These are phyloP conservation scores for Lasioglossum pauxillum DNA, from an alignment of 2,888 invertebrate species.

Conservation along the genomic window DNA sequence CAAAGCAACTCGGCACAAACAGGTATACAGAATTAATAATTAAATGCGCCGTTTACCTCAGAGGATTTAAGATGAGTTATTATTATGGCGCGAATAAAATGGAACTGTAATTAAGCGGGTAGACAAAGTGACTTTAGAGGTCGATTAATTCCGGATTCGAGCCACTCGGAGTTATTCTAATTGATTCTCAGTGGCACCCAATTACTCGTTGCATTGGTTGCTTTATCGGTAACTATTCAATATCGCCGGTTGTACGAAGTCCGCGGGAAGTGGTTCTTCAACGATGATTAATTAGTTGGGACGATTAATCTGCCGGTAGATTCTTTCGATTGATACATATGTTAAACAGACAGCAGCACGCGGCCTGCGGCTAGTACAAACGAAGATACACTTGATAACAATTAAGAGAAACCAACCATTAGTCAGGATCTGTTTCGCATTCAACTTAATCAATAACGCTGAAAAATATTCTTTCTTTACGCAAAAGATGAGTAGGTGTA, in stretches of 20 bases:
- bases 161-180: slow-evolving; percentile 49
- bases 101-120: slow-evolving; percentile 38
- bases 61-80: slow-evolving; percentile 33
- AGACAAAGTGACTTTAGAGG: slow-evolving; percentile 33
- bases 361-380: not conserved
- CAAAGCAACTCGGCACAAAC: not conserved
- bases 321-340: slow-evolving; percentile 28
- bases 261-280: slow-evolving; percentile 21
- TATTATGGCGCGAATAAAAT: slow-evolving; percentile 35
- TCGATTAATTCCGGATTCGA: slow-evolving; percentile 53
- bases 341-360: slow-evolving; percentile 4
- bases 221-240: slow-evolving; percentile 37
- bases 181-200: slow-evolving; percentile 47
- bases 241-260: slow-evolving; percentile 17
- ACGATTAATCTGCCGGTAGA: slow-evolving; percentile 29
- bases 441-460: not conserved
- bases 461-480: not conserved
- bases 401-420: not conserved
- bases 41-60: slow-evolving; percentile 15
- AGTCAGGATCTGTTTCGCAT: not conserved
- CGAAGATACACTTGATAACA: not conserved
- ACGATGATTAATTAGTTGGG: slow-evolving; percentile 39
- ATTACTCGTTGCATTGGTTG: slow-evolving; percentile 47
- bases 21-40: slow-evolving; percentile 18
- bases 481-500: no score